phyloP scores from a whole-genome alignment of 2,797 vertebrate genomes.

The Oreonectes daqikongensis region DNA sequence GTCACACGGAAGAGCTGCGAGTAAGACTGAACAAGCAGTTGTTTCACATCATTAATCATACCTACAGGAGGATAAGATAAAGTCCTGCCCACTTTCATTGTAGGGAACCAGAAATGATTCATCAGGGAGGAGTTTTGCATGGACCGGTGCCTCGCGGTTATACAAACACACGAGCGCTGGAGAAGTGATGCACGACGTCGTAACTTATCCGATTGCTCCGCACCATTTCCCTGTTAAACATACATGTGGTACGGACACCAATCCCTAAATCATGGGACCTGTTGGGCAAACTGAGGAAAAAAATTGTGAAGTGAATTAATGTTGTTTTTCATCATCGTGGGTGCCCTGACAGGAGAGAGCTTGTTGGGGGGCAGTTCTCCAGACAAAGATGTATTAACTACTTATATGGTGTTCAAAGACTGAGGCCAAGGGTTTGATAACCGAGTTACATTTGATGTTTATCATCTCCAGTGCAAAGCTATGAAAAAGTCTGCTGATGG shows the following conservation, averaged over 20 bases:
- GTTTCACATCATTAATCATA: constrained; percentile 30
- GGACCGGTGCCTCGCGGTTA: constrained; percentile 4
- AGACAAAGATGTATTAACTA: constrained; percentile 14
- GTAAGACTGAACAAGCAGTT: background rate
- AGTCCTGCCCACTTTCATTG: constrained; percentile 7
- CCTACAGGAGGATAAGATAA: constrained; percentile 1
- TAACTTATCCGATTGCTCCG: constrained; percentile 74
- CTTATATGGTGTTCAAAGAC: background rate
- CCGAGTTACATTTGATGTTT: constrained; percentile 22
- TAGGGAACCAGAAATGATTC: constrained; percentile 10
- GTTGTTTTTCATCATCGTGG: constrained; percentile 22
- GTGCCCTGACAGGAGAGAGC: background rate
- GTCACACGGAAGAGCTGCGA: constrained; percentile 8
- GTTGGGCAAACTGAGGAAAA: constrained; percentile 13
- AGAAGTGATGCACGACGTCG: constrained; percentile 68
- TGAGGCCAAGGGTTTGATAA: constrained; percentile 9
- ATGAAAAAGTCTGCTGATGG: constrained; percentile 13
- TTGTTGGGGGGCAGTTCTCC: background rate
- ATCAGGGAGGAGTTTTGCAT: constrained; percentile 9
- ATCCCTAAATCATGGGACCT: constrained; percentile 63
- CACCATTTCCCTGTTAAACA: constrained; percentile 71
- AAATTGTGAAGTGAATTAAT: constrained; percentile 44
- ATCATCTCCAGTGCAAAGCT: constrained; percentile 27
- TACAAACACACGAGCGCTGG: constrained; percentile 37
- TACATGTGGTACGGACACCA: constrained; percentile 65